Conservation (phyloP, 2,113 vertebrate species). For the Raja brachyura region DNA sequence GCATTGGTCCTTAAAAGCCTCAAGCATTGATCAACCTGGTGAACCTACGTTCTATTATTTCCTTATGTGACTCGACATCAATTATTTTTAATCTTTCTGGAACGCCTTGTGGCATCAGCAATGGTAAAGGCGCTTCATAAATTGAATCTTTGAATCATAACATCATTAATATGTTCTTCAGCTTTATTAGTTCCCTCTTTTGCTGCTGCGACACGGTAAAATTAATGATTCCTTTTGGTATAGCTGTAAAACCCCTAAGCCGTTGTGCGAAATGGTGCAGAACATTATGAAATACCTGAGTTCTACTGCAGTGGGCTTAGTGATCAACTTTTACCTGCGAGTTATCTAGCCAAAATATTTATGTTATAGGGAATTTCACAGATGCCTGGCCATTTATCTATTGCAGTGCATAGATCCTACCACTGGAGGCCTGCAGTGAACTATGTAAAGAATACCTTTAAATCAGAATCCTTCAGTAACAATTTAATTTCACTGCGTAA, state of each 20-base stretch:
- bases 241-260: not conserved
- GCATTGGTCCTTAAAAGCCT: too few relatives aligned
- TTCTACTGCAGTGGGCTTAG: not conserved
- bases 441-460: not conserved
- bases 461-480: not conserved
- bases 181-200: not conserved
- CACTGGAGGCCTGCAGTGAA: slow-evolving; percentile 9
- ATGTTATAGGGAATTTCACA: not conserved
- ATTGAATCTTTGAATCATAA: not conserved
- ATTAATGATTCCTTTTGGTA: not conserved
- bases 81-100: too few relatives aligned
- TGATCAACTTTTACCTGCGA: not conserved
- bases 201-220: not conserved
- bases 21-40: too few relatives aligned
- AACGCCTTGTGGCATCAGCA: too few relatives aligned
- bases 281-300: not conserved
- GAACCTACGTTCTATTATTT: too few relatives aligned
- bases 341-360: not conserved
- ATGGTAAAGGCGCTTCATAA: not conserved
- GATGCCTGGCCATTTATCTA: not conserved
- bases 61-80: too few relatives aligned
- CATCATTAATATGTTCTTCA: not conserved
- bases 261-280: not conserved
- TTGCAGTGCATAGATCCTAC: not conserved
- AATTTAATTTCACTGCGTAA: not conserved